Evolutionary conservation across 2,888 invertebrate genomes (phyloP), one percentile per base, ranked within the genome.

Genomic region (Nematopogon swammerdamellus): DNA sequence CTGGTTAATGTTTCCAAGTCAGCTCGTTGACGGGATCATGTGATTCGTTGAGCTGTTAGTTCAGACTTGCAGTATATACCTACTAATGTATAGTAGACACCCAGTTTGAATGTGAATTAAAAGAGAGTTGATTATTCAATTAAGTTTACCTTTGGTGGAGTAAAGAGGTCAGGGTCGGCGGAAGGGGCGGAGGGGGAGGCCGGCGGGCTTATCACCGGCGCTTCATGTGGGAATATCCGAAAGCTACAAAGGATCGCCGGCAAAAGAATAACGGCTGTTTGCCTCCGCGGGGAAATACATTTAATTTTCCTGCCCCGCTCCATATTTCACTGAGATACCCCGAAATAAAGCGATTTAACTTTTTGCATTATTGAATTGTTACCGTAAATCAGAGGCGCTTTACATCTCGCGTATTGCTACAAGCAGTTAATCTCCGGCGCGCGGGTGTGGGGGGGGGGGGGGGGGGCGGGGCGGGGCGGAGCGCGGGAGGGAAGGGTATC

Each of bases 401-500:
- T 36, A 14, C 36, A 36, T 36, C 36, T 36, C 8, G 36, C 36
- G n/a, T 36, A 14, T 36, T 36, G 36, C 36, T 36, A 36, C 36
- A 36, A 36, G 36, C 36, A 36, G 36, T 36, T 36, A 36, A 36
- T 36, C 36, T 36, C 36, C n/a, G 36, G 11, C 6, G 14, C 36
- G 11, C 3, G 36, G 3, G 14, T 8, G 36, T 3, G 4, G 36
- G 36, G 36, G 36, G 14, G 14, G 3, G 36, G 36, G 36, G 14
- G 36, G 36, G 36, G 14, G 36, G 36, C 36, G 36, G 5, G 5
- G 25, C 5, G 25, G 10, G 25, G 10, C 25, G 25, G 25, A 10
- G 25, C 5, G 10, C 25, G 25, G 4, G 25, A 10, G 25, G 25
- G 73, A 70, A 73, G 71, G 70, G 72, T 75, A 76, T 76, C 74